Base-by-base conservation (phyloP, 2,113 vertebrate species). In the Dryoscopus gambensis region DNA sequence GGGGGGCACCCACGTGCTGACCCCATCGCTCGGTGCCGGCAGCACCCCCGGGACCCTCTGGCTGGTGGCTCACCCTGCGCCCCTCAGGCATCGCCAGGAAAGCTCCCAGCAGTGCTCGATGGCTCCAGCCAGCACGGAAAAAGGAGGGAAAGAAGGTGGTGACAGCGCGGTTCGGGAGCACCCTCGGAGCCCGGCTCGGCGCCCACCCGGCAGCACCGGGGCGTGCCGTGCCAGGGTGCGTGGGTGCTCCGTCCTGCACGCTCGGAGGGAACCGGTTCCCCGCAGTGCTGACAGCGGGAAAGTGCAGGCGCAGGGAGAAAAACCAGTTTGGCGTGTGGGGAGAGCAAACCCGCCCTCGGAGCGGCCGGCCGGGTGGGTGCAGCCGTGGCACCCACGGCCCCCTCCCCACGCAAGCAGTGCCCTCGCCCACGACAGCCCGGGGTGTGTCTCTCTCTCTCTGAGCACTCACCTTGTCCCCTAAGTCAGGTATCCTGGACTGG, bases 261-360 rank as follows among this genome's bases (percentile, higher is more conserved):
- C 11, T 16, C 3, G 2, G 62, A 53, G 50, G 79, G 69, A 92
- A 95, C 89, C 87, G 57, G 95, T 97, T 97, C 84, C 87, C 71
- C 1, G 1, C 31, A 2, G 7, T 27, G 91, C 93, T 89, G 95
- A 92, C 87, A 23, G 79, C 2, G 1, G 77, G 63, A 94, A 93
- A 96, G 85, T 0, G 20, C 65, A 4, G 9, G 84, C 18, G 1
- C 5, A 3, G 93, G 93, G 89, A 85, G 94, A 92, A 94, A 96
- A 97, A 97, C 96, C 93, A 96, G 96, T 96, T 84, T 33, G 83
- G 92, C 12, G 1, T 75, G 87, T 88, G 92, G 55, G 55, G 78
- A 92, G 67, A 65, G 62, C 74, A 44, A 73, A 86, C 44, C 79
- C 5, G 7, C 62, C 83, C 56, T 52, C 69, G 1, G 9, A 42